phyloP scores from a whole-genome alignment of 2,797 vertebrate species.

The Peromyscus melanophrys region DNA sequence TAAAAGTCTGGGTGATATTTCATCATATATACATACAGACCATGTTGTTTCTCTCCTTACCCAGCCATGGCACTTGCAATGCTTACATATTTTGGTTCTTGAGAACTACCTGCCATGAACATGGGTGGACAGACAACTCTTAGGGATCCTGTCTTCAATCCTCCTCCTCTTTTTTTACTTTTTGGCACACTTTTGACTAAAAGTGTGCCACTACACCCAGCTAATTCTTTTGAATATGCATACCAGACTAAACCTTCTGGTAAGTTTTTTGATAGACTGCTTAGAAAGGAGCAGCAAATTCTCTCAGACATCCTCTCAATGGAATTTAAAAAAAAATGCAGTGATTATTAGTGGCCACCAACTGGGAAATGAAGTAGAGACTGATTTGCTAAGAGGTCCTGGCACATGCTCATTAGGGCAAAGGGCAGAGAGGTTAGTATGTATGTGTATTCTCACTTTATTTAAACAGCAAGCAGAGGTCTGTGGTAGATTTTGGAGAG shows the following conservation, averaged over 20 bases:
- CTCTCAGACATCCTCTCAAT: background rate
- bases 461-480: background rate
- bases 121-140: background rate
- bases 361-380: background rate
- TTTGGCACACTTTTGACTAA: background rate
- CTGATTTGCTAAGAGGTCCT: background rate
- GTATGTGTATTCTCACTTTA: background rate
- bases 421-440: background rate
- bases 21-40: background rate
- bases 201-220: background rate
- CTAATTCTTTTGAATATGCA: background rate
- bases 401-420: too few species aligned
- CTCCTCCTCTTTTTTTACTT: background rate
- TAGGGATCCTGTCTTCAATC: background rate
- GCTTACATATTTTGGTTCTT: background rate
- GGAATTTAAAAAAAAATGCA: background rate
- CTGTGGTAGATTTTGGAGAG: background rate
- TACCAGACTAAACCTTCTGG: background rate
- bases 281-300: background rate
- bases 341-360: background rate
- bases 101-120: background rate
- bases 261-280: background rate
- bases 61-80: background rate
- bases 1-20: background rate
- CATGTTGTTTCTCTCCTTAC: background rate